Conservation (phyloP, 2,113 vertebrate genomes). For the Dascyllus trimaculatus region DNA sequence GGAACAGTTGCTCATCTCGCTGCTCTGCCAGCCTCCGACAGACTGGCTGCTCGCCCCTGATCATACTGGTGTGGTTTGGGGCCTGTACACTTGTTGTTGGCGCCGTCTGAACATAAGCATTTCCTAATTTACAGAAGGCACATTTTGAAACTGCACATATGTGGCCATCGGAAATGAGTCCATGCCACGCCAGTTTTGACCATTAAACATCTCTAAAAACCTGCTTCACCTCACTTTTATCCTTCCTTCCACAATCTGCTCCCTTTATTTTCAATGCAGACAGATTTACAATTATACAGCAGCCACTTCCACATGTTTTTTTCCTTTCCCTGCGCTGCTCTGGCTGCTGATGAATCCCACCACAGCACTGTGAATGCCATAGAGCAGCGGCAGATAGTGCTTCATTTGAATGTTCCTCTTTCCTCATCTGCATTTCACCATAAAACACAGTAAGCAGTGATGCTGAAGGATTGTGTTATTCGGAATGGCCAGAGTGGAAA, state of each 20-base stretch:
- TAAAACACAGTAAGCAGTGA: constrained; percentile 75
- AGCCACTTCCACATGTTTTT: constrained; percentile 4
- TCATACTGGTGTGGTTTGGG: constrained; percentile 77
- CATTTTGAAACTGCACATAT: constrained; percentile 64
- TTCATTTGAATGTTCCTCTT: constrained; percentile 74
- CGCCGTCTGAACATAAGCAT: constrained; percentile 66
- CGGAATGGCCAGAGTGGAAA: constrained; percentile 71
- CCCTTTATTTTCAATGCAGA: constrained; percentile 19
- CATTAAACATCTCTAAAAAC: constrained; percentile 22
- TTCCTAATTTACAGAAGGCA: constrained; percentile 69
- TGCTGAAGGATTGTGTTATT: constrained; percentile 79
- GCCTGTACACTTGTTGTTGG: constrained; percentile 75
- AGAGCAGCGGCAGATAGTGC: constrained; percentile 57
- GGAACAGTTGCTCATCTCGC: constrained; percentile 59
- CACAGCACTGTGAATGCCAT: constrained; percentile 39
- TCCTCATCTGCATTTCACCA: constrained; percentile 68
- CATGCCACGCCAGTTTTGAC: constrained; percentile 6
- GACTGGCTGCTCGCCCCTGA: constrained; percentile 64
- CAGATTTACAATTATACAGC: constrained; percentile 14
- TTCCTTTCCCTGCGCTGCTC: neutral
- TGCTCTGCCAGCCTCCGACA: constrained; percentile 66
- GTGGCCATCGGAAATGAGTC: constrained; percentile 34
- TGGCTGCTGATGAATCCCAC: constrained; percentile 49
- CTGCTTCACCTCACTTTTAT: constrained; percentile 23
- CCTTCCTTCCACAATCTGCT: constrained; percentile 32